A percentile compares a stretch with the other conserved stretches of the same genome.
Conservation (phyloP, 2,797 vertebrate species). For the Centropyge bicolor region DNA sequence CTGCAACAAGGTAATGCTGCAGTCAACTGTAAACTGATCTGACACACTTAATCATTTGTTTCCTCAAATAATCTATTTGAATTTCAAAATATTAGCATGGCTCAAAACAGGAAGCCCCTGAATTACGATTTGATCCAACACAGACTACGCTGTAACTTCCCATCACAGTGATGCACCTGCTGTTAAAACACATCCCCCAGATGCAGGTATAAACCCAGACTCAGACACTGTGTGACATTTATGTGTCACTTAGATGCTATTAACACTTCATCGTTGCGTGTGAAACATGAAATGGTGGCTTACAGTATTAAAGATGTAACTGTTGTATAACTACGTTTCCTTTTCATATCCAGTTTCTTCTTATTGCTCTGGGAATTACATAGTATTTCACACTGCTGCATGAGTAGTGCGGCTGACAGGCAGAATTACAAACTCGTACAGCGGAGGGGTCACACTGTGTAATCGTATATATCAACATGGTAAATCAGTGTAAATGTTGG, state of each 20-base stretch:
- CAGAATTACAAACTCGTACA: constrained; percentile 52
- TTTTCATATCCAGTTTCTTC: constrained; percentile 65
- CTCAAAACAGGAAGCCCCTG: constrained; percentile 31
- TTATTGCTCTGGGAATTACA: constrained; percentile 49
- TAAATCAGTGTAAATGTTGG: constrained; percentile 24
- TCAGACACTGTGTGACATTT: constrained; percentile 3
- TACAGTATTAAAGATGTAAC: constrained; percentile 19
- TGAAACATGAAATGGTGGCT: constrained; percentile 26
- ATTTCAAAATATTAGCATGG: constrained; percentile 27
- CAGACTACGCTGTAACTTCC: not conserved
- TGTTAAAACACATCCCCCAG: not conserved
- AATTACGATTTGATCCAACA: constrained; percentile 22
- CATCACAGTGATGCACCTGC: constrained; percentile 19
- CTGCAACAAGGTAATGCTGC: not conserved
- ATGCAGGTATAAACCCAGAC: not conserved
- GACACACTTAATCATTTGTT: constrained; percentile 10
- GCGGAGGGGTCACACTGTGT: constrained; percentile 19
- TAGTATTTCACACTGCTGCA: constrained; percentile 55
- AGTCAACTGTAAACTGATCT: not conserved
- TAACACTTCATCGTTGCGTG: not conserved
- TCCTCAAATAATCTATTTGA: constrained; percentile 11
- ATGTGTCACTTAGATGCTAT: not conserved
- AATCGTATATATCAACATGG: constrained; percentile 47
- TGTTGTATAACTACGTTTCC: constrained; percentile 42
- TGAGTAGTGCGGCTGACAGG: constrained; percentile 26